Conservation (phyloP, 2,113 vertebrate genomes). For the Anoura caudifer region DNA sequence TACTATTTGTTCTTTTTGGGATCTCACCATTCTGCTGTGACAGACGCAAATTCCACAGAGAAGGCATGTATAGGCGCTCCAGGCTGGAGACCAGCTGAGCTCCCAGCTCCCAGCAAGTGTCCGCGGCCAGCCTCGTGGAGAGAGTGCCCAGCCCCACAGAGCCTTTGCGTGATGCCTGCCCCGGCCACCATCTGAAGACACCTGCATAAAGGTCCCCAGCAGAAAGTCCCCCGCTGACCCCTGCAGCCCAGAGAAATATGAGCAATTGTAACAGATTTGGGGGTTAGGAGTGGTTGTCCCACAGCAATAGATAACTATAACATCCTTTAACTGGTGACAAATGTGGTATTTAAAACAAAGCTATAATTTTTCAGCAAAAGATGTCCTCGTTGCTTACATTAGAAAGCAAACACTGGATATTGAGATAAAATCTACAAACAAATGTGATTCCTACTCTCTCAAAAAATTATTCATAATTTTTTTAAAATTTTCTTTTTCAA, state of each 20-base stretch:
- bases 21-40: background rate
- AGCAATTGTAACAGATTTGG: background rate
- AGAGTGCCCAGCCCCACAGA: background rate
- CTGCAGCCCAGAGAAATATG: background rate
- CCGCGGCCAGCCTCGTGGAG: background rate
- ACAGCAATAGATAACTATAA: background rate
- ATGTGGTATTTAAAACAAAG: background rate
- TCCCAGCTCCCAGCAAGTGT: background rate
- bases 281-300: background rate
- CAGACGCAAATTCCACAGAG: background rate
- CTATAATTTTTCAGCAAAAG: background rate
- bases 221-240: background rate
- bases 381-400: background rate
- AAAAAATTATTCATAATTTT: background rate
- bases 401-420: background rate
- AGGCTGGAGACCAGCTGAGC: background rate
- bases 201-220: background rate
- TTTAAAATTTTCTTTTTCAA: background rate
- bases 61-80: rapidly evolving
- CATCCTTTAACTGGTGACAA: background rate
- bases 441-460: background rate
- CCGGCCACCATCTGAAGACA: background rate
- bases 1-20: background rate
- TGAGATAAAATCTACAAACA: background rate
- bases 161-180: background rate